Conservation (phyloP, 2,113 vertebrate genomes). For the Penelope pileata region DNA sequence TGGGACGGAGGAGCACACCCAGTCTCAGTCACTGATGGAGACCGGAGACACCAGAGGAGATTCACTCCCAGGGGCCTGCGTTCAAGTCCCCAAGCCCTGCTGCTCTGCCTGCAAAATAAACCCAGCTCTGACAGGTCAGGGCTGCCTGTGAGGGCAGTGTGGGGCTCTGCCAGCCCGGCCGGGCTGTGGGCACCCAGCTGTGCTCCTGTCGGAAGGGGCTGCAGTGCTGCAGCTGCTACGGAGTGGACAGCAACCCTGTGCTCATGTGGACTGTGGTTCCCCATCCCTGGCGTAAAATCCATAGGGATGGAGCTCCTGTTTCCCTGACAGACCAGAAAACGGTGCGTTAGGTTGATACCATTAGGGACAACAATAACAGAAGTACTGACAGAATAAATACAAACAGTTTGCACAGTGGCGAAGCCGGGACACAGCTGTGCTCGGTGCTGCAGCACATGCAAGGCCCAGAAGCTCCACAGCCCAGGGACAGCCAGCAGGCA, state of each 20-base stretch:
- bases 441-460: not conserved
- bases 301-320: not conserved
- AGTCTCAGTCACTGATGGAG: no score
- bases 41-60: no score
- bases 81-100: no score
- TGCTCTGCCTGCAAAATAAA: no score
- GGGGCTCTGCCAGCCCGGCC: no score
- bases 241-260: accelerated
- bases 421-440: not conserved
- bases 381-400: not conserved
- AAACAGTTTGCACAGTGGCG: accelerated
- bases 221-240: no score
- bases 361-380: not conserved
- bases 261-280: not conserved
- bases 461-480: not conserved
- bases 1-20: no score
- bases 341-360: not conserved
- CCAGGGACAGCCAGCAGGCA: not conserved
- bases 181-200: accelerated
- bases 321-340: not conserved
- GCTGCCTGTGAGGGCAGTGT: not conserved
- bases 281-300: not conserved
- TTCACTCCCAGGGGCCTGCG: no score
- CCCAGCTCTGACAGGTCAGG: no score
- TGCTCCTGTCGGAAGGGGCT: not conserved